Evolutionary conservation across 37 sponge, comb jelly and placozoan species (phyloP).

Genomic region (Cliona cf. orientalis): DNA sequence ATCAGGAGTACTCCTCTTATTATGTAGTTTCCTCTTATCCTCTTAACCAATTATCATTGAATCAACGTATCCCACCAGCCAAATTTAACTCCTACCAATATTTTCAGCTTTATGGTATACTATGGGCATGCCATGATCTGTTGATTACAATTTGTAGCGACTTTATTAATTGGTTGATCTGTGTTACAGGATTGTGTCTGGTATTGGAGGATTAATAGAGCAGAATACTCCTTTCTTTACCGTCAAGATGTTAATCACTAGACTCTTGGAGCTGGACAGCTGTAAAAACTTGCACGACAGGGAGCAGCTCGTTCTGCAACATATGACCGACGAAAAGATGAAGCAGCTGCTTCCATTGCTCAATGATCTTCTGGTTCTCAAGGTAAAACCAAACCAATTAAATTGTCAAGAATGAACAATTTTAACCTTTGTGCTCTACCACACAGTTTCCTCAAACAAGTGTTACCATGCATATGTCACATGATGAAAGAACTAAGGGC

Average conservation of each 20-base stretch:
- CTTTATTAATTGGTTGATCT: too few species aligned
- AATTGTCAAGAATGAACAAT: too few species aligned
- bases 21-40: not conserved
- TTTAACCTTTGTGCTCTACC: too few species aligned
- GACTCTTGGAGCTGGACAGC: conserved; percentile 75
- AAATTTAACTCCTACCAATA: not conserved
- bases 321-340: conserved; percentile 57
- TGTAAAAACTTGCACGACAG: conserved; percentile 71
- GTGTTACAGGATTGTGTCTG: conserved; percentile 78
- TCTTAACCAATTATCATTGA: not conserved
- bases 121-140: too few species aligned
- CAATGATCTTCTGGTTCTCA: conserved; percentile 78
- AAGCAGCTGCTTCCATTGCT: conserved; percentile 70
- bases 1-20: not conserved
- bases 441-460: conserved; percentile 74
- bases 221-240: conserved; percentile 86
- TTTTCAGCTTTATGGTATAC: not conserved
- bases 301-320: conserved; percentile 71
- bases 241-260: conserved; percentile 79
- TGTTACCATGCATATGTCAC: conserved; percentile 47
- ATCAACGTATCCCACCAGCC: not conserved
- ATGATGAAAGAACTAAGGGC: conserved; percentile 28
- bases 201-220: conserved; percentile 75
- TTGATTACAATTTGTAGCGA: too few species aligned
- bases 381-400: conserved; percentile 28